A percentile compares a stretch with the other conserved stretches of the same genome.
These are phyloP conservation scores for Astyanax mexicanus DNA, from an alignment of 2,797 vertebrate species.

Conservation along the genomic window DNA sequence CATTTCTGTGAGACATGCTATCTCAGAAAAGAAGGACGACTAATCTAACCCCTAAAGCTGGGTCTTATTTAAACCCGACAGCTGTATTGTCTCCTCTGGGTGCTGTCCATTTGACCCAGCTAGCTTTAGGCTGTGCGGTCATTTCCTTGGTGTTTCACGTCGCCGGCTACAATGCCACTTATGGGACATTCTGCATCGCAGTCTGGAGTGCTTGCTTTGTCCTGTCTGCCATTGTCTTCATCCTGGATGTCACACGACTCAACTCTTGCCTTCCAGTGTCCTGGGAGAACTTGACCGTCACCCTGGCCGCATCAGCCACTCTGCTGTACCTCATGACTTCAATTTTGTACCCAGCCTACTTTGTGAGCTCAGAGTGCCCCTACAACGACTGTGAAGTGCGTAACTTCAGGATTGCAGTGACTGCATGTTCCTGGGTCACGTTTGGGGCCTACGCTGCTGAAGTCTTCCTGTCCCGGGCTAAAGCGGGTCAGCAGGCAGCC, in stretches of 20 bases:
- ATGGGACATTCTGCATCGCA: conserved; percentile 90
- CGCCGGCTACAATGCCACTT: conserved; percentile 84
- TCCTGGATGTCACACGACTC: conserved; percentile 87
- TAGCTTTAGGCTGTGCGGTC: conserved; percentile 85
- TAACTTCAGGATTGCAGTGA: conserved; percentile 89
- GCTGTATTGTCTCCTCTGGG: conserved; percentile 86
- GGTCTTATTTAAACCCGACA: conserved; percentile 82
- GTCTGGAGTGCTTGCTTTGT: conserved; percentile 91
- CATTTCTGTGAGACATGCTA: not conserved
- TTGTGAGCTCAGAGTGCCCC: conserved; percentile 80
- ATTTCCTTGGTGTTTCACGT: conserved; percentile 89
- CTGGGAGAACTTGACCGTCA: conserved; percentile 94
- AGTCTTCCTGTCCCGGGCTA: conserved; percentile 86
- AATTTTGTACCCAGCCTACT: conserved; percentile 89
- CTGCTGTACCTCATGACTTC: conserved; percentile 87
- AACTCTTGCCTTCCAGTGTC: conserved; percentile 87
- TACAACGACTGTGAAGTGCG: conserved; percentile 82
- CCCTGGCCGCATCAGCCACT: conserved; percentile 87
- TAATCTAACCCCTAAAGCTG: conserved; percentile 79
- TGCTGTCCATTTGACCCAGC: conserved; percentile 84
- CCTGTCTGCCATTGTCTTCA: conserved; percentile 78
- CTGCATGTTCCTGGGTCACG: conserved; percentile 83
- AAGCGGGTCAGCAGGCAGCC: conserved; percentile 83
- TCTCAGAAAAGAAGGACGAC: not conserved
- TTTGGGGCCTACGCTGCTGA: conserved; percentile 81